Percentiles rank a stretch among this genome's conserved stretches.
These are phyloP conservation scores for Calvadosia cruxmelitensis DNA, from an alignment of 30 jellyfish, hydroid and myxozoan genomes.

Conservation along the genomic window DNA sequence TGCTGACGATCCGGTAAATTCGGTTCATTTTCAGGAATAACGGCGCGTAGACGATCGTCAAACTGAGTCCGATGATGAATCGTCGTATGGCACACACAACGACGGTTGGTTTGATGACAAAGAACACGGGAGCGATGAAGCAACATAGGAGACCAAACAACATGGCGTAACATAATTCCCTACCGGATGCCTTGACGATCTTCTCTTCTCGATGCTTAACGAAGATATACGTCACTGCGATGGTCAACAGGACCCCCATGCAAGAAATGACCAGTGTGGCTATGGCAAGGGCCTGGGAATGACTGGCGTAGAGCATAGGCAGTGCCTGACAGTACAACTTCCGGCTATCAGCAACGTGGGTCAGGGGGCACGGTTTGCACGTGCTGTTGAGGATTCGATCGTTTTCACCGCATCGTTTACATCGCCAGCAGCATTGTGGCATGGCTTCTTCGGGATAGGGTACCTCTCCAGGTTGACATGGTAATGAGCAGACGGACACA, in stretches of 20 bases:
- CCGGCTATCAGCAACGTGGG: slow-evolving; percentile 9
- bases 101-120: slow-evolving; percentile 24
- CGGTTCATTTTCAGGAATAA: slow-evolving; percentile 38
- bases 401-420: slow-evolving; percentile 17
- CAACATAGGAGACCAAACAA: slow-evolving; percentile 24
- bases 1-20: slow-evolving; percentile 27
- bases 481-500: slow-evolving; percentile 35
- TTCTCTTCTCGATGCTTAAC: slow-evolving; percentile 12
- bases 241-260: neutral
- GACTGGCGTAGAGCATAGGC: slow-evolving; percentile 21
- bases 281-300: neutral
- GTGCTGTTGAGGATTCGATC: slow-evolving; percentile 20
- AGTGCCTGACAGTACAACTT: slow-evolving; percentile 12
- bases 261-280: slow-evolving; percentile 15
- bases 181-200: slow-evolving; percentile 29
- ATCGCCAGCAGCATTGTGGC: slow-evolving; percentile 35
- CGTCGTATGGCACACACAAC: slow-evolving; percentile 27
- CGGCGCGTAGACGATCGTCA: slow-evolving; percentile 24
- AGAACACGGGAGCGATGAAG: slow-evolving; percentile 29
- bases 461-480: slow-evolving; percentile 35
- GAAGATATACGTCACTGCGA: slow-evolving; percentile 3
- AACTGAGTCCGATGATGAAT: slow-evolving; percentile 25
- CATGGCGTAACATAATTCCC: slow-evolving; percentile 24
- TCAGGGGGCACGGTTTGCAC: slow-evolving; percentile 15
- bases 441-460: slow-evolving; percentile 6